Evolutionary conservation across 2,888 invertebrate genomes (phyloP).

Genomic region (Cremastinae sp.): DNA sequence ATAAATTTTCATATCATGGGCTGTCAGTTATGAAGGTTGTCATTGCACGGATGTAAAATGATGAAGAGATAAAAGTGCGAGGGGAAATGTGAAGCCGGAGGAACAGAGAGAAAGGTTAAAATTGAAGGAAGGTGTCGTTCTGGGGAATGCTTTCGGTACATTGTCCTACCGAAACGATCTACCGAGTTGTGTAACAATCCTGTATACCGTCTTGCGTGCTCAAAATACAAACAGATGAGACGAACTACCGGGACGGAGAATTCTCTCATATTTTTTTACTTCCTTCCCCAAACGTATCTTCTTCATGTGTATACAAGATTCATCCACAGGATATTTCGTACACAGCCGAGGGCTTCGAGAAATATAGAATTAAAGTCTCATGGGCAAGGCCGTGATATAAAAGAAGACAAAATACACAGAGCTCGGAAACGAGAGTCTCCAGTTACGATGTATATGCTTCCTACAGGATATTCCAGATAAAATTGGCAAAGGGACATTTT

Average conservation of each 20-base stretch:
- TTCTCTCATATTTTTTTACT: slow-evolving; percentile 7
- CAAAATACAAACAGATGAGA: slow-evolving; percentile 50
- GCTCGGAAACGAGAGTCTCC: slow-evolving; percentile 52
- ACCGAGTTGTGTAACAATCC: slow-evolving; percentile 49
- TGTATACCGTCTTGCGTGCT: slow-evolving; percentile 44
- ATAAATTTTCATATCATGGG: background rate
- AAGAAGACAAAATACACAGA: slow-evolving; percentile 73
- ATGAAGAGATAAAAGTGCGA: background rate
- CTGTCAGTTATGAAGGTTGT: background rate
- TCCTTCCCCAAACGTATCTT: background rate
- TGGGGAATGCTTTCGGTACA: background rate
- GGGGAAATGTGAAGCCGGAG: slow-evolving; percentile 6
- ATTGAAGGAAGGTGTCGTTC: slow-evolving; percentile 19
- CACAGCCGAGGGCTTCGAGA: slow-evolving; percentile 66
- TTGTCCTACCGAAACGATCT: slow-evolving; percentile 48
- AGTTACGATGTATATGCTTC: background rate
- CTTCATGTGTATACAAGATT: background rate
- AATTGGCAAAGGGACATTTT: slow-evolving; percentile 5
- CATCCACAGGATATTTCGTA: slow-evolving; percentile 44
- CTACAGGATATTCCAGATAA: background rate
- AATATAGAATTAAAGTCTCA: slow-evolving; percentile 72
- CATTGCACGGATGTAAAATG: background rate
- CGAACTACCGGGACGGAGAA: slow-evolving; percentile 37
- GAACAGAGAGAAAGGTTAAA: slow-evolving; percentile 6
- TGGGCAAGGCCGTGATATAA: slow-evolving; percentile 71